Evolutionary conservation across 2,113 vertebrate species (phyloP).

Genomic region (Mungos mungo): DNA sequence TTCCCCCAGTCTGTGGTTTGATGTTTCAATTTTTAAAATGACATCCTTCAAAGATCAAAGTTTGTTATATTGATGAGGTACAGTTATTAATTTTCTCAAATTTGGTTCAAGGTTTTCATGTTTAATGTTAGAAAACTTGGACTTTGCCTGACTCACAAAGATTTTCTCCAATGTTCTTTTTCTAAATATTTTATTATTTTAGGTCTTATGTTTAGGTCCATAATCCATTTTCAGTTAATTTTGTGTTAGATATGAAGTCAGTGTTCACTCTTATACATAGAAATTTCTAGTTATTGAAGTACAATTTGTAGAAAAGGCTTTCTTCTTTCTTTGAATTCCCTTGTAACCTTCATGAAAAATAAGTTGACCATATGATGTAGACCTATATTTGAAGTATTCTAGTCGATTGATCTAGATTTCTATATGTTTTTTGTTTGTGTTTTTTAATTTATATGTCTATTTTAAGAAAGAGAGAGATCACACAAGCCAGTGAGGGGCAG

Average conservation of each 20-base stretch:
- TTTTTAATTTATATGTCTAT: too few relatives aligned
- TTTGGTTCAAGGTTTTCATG: background rate
- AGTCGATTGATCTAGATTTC: background rate
- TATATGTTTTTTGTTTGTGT: background rate
- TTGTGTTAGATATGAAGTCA: background rate
- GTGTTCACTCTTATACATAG: background rate
- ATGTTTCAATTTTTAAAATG: background rate
- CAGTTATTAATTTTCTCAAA: background rate
- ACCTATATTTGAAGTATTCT: background rate
- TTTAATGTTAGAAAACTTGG: background rate
- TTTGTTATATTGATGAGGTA: background rate
- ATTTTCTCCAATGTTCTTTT: background rate
- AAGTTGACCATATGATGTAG: background rate
- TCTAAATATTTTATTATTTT: background rate
- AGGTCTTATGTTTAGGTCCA: background rate
- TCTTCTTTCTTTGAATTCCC: background rate
- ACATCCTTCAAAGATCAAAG: background rate
- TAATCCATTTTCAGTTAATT: background rate
- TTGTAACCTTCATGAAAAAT: background rate
- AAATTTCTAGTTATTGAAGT: background rate
- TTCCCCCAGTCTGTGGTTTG: background rate
- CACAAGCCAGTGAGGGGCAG: too few relatives aligned
- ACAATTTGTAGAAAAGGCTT: background rate
- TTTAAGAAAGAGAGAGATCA: too few relatives aligned
- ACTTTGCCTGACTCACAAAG: background rate